Percentiles rank a stretch among this genome's conserved stretches.
Conservation (phyloP, 2,797 vertebrate species). For the Lacerta bilineata region DNA sequence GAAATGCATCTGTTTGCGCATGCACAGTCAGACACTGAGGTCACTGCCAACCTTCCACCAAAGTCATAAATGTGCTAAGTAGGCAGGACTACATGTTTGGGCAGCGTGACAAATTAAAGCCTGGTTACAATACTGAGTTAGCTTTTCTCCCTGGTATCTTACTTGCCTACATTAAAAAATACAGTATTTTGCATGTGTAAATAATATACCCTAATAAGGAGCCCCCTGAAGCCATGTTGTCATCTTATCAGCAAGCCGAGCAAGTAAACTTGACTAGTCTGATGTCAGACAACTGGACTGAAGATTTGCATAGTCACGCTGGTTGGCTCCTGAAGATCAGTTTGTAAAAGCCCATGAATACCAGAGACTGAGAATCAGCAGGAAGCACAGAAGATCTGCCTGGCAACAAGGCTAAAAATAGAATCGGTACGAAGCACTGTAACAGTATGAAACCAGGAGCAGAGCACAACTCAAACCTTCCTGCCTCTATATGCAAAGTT, state of each 20-base stretch:
- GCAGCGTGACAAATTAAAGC: constrained; percentile 19
- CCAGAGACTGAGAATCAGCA: constrained; percentile 48
- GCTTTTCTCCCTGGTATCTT: background rate
- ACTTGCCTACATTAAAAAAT: background rate
- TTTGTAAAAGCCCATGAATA: constrained; percentile 66
- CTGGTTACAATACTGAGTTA: background rate
- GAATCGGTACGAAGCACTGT: constrained; percentile 29
- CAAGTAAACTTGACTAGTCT: constrained; percentile 31
- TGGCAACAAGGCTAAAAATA: constrained; percentile 79
- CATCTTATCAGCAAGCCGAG: constrained; percentile 52
- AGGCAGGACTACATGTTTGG: fast-evolving
- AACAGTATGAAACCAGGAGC: constrained; percentile 40
- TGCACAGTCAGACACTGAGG: constrained; percentile 17
- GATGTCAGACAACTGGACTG: background rate
- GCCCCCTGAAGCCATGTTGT: constrained; percentile 55
- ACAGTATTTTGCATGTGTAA: constrained; percentile 1
- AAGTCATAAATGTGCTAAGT: background rate
- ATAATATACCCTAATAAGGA: constrained; percentile 45
- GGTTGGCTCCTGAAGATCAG: constrained; percentile 70
- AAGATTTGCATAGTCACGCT: constrained; percentile 69
- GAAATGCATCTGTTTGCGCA: background rate
- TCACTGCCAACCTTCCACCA: constrained; percentile 37
- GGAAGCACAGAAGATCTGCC: constrained; percentile 65
- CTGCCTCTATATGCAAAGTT: background rate
- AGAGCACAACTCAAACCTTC: background rate